Conservation (phyloP, 2,797 vertebrate species). For the Odontamblyopus lacepedii region DNA sequence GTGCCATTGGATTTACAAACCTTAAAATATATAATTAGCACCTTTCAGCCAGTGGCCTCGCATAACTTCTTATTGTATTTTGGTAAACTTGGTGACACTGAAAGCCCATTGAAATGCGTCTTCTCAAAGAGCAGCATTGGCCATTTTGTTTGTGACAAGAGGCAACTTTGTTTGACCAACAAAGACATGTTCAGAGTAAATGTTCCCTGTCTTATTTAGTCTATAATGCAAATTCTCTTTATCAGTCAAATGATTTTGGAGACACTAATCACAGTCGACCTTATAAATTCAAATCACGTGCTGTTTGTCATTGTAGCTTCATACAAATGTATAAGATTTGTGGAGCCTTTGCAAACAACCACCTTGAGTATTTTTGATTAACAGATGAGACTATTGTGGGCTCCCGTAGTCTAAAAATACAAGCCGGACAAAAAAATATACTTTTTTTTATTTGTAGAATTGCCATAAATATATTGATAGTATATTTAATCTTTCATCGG, state of each 20-base stretch:
- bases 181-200: neutral
- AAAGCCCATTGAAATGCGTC: neutral
- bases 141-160: neutral
- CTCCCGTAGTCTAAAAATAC: too few relatives aligned
- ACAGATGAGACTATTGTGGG: too few relatives aligned
- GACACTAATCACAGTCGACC: too few relatives aligned
- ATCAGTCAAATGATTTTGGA: neutral
- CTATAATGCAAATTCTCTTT: neutral
- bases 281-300: too few relatives aligned
- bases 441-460: too few relatives aligned
- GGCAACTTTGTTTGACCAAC: neutral
- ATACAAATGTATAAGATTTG: constrained; percentile 50
- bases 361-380: too few relatives aligned
- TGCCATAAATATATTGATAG: too few relatives aligned
- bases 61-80: neutral
- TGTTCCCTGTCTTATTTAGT: neutral
- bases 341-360: constrained; percentile 64
- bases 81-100: neutral
- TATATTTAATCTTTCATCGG: too few relatives aligned
- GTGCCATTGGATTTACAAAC: neutral
- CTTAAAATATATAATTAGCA: neutral
- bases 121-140: neutral
- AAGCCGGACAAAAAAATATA: too few relatives aligned
- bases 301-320: neutral
- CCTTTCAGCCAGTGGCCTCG: neutral